Percentiles rank a stretch among this genome's conserved stretches.
Evolutionary conservation across 1,140 invertebrate genomes (phyloP).

Genomic region (Bombus fervidus): DNA sequence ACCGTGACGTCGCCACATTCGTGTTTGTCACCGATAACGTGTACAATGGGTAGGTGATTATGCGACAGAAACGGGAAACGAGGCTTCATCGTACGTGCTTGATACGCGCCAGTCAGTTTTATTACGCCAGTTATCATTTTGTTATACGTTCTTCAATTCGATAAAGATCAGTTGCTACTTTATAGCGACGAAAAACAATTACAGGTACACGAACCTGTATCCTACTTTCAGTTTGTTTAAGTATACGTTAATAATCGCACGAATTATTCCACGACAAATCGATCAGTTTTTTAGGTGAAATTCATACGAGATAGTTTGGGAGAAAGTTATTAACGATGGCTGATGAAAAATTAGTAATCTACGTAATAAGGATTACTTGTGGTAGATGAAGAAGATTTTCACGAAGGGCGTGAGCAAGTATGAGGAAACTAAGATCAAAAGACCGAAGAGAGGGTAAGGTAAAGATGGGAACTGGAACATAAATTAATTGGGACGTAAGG

Average conservation of each 20-base stretch:
- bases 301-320: background rate
- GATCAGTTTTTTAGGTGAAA: too few species aligned
- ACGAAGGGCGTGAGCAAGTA: conserved; percentile 30
- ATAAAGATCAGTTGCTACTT: too few species aligned
- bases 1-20: conserved; percentile 14
- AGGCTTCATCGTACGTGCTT: background rate
- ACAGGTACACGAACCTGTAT: too few species aligned
- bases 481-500: conserved; percentile 79
- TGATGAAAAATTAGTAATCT: background rate
- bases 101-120: conserved; percentile 4
- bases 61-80: conserved; percentile 6
- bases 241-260: too few species aligned
- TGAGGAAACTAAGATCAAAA: conserved; percentile 69
- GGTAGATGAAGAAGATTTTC: conserved; percentile 4
- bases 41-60: conserved; percentile 32
- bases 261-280: too few species aligned
- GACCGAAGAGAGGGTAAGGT: conserved; percentile 42
- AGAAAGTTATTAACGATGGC: background rate
- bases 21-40: conserved; percentile 17
- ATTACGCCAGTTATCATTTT: background rate
- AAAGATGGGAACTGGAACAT: conserved; percentile 67
- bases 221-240: too few species aligned
- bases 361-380: background rate
- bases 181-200: too few species aligned
- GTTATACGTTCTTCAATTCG: background rate